Percentiles rank a stretch among this genome's conserved stretches.
Conservation (phyloP, 2,888 invertebrate species). For the Acleris cristana region DNA sequence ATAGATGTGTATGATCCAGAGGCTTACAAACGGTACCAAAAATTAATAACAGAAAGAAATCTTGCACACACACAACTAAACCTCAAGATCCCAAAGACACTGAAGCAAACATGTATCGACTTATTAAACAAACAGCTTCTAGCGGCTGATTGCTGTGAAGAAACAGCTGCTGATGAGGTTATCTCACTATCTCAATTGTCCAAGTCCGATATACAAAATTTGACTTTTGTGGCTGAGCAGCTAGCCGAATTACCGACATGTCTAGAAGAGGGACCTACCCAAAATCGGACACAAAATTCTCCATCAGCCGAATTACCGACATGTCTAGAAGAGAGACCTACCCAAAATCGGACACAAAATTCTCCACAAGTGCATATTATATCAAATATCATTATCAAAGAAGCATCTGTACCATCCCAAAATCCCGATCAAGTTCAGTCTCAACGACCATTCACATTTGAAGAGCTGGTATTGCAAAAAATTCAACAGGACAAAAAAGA, state of each 20-base stretch:
- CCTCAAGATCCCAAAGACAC: background rate
- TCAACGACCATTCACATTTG: background rate
- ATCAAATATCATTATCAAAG: too few relatives aligned
- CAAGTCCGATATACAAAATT: too few relatives aligned
- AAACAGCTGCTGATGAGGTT: conserved; percentile 1
- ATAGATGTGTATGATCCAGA: conserved; percentile 34
- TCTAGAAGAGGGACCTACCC: too few relatives aligned
- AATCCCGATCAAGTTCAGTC: background rate
- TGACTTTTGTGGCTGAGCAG: too few relatives aligned
- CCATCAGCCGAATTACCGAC: too few relatives aligned
- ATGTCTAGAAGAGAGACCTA: too few relatives aligned
- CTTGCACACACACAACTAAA: conserved; percentile 1
- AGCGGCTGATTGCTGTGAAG: background rate
- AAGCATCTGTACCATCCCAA: background rate
- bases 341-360: background rate
- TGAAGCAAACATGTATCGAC: conserved; percentile 19
- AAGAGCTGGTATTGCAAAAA: conserved; percentile 6
- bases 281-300: background rate
- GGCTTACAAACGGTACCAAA: conserved; percentile 22
- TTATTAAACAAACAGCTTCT: background rate
- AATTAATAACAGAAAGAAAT: background rate
- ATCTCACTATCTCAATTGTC: background rate
- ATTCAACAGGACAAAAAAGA: conserved; percentile 10
- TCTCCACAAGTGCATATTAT: too few relatives aligned
- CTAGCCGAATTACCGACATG: too few relatives aligned